A percentile compares a stretch with the other conserved stretches of the same genome.
These are phyloP conservation scores for Antheraea assamensis DNA, from an alignment of 2,888 invertebrate species.

Conservation along the genomic window DNA sequence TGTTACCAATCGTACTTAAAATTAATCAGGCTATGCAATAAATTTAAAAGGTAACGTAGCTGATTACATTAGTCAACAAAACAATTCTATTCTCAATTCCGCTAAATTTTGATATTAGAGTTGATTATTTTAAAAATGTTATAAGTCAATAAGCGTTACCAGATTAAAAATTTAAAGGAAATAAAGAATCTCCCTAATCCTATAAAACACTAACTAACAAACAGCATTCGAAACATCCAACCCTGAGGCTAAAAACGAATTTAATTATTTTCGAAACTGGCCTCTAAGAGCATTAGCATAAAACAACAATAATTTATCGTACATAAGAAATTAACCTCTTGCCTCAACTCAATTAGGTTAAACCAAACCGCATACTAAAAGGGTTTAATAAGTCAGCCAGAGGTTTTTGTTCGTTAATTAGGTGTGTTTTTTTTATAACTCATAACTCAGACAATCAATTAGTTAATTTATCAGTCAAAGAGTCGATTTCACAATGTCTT, in stretches of 20 bases:
- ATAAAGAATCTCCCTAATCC: conserved; percentile 62
- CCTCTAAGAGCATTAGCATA: conserved; percentile 70
- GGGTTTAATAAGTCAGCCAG: conserved; percentile 69
- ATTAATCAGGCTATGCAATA: too few relatives aligned
- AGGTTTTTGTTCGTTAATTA: conserved; percentile 46
- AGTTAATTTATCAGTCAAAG: conserved; percentile 35
- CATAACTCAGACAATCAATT: conserved; percentile 76
- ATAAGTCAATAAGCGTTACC: neutral
- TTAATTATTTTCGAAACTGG: conserved; percentile 74
- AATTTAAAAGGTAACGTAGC: neutral
- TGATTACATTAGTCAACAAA: neutral
- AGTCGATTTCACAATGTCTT: neutral
- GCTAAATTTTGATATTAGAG: neutral
- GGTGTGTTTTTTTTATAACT: conserved; percentile 50
- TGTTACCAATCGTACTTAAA: too few relatives aligned
- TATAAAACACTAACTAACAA: conserved; percentile 68
- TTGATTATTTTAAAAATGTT: neutral
- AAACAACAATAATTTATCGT: conserved; percentile 76
- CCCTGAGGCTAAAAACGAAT: conserved; percentile 68
- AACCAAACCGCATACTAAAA: conserved; percentile 73
- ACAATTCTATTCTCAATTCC: neutral
- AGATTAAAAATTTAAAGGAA: conserved; percentile 32
- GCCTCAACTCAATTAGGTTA: conserved; percentile 74
- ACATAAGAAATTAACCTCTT: conserved; percentile 75
- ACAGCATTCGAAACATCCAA: conserved; percentile 57